Evolutionary conservation across 1,140 invertebrate genomes (phyloP).

Genomic region (Pantala flavescens): DNA sequence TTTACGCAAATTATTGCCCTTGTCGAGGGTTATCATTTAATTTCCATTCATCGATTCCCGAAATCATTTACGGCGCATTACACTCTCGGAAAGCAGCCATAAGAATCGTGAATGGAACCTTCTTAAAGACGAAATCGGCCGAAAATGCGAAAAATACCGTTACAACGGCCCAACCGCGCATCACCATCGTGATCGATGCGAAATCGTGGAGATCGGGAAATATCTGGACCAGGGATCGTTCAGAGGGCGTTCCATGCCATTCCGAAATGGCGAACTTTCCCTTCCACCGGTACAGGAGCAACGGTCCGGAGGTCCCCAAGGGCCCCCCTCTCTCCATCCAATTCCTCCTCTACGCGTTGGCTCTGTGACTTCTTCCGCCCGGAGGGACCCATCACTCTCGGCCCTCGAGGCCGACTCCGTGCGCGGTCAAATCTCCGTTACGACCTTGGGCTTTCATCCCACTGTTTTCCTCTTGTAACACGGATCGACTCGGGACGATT

Average conservation of each 20-base stretch:
- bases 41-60: no score
- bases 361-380: not conserved
- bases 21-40: no score
- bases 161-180: no score
- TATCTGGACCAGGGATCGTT: no score
- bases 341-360: not conserved
- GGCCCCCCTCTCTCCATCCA: not conserved
- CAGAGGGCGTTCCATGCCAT: not conserved
- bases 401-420: not conserved
- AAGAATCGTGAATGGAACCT: no score
- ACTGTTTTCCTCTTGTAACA: not conserved
- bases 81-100: no score
- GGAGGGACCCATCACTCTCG: not conserved
- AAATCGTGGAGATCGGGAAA: no score
- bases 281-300: not conserved
- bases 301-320: not conserved
- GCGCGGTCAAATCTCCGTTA: not conserved
- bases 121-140: no score
- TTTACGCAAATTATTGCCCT: no score
- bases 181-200: no score
- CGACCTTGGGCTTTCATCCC: not conserved
- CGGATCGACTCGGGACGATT: not conserved
- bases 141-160: no score
- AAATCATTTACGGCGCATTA: no score
- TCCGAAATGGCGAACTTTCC: not conserved